phyloP scores from a whole-genome alignment of 1,140 invertebrate genomes.

The Tetranychus urticae region DNA sequence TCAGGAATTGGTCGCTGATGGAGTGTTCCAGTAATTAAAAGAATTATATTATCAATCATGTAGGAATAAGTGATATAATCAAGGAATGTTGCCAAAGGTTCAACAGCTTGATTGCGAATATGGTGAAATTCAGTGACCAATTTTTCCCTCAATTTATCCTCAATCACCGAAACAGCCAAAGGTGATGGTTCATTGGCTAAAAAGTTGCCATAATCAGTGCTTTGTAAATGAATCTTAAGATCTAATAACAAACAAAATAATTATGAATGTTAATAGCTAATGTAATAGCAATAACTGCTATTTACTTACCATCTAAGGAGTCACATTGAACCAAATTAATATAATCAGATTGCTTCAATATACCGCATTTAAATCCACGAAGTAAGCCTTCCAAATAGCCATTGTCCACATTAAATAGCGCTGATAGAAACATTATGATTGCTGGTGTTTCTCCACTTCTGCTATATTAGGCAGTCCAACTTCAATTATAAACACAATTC shows the following conservation, averaged over 20 bases:
- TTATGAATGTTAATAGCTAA: background rate
- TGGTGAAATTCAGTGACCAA: slow-evolving; percentile 96
- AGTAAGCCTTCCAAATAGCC: slow-evolving; percentile 95
- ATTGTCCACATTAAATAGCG: slow-evolving; percentile 85
- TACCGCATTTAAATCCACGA: slow-evolving; percentile 92
- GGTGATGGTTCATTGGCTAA: slow-evolving; percentile 96
- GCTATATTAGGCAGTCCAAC: too few species aligned
- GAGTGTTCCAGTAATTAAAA: slow-evolving; percentile 92
- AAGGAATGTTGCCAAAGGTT: slow-evolving; percentile 86
- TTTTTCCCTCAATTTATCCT: slow-evolving; percentile 94
- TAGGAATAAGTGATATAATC: slow-evolving; percentile 99
- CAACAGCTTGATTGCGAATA: slow-evolving; percentile 87
- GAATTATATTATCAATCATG: slow-evolving; percentile 99
- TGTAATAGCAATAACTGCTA: too few species aligned
- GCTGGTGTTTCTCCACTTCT: too few species aligned
- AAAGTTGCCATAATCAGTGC: slow-evolving; percentile 96
- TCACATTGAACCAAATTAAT: slow-evolving; percentile 87
- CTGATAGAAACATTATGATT: slow-evolving; percentile 40
- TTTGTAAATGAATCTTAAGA: slow-evolving; percentile 92
- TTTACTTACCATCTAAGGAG: slow-evolving; percentile 52
- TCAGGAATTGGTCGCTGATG: slow-evolving; percentile 96
- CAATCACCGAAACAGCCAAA: slow-evolving; percentile 85
- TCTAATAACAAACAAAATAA: slow-evolving; percentile 32
- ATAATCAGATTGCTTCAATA: slow-evolving; percentile 68
- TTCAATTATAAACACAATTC: too few species aligned